Base-by-base conservation (phyloP, 2,888 invertebrate species). In the Dasypogon diadema region DNA sequence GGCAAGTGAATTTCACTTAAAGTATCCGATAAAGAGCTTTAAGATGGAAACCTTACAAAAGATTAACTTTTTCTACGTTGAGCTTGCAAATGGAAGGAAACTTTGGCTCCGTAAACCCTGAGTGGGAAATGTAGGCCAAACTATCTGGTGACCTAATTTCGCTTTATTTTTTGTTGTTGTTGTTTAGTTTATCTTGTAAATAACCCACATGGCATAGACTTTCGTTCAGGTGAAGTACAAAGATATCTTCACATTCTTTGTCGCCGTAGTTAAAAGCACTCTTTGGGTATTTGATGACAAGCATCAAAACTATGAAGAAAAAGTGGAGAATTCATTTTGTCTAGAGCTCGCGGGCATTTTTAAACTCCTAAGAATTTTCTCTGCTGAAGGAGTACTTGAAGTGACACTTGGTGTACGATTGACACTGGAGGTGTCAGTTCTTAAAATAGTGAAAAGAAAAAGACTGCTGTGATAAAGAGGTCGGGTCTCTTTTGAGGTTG, bases 261-360 rank as follows among this genome's bases (percentile, higher is more conserved):
- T 34, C 34, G 22, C 18, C 30, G 34, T 30, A 54, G 70, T 68
- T 68, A 21, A 70, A 54, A 70, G 65, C 48, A 48, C 26, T 70
- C 54, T 30, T 54, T 30, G 30, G 30, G 54, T 21, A 37, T 30
- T 70, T 70, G 70, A 34, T 54, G 54, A 54, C 54, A 21, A 70
- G 54, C 34, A 70, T 30, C 34, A 70, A 70, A 70, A 51, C 70
- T 70, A 70, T 54, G 54, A 18, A 51, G 54, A 46, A 70, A 68
- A 68, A 21, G 34, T 70, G 14, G 54, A 34, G 70, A 70, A 70
- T 70, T 70, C 54, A 26, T 34, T 70, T 70, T 70, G 70, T 54
- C 70, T 70, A 70, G 26, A 18, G 30, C 54, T 54, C 16, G 54
- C 54, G 54, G 54, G 70, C 51, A 70, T 70, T 54, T 70, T 54